Conservation (phyloP, 2,888 invertebrate species). For the Chalcosyrphus nemorum region DNA sequence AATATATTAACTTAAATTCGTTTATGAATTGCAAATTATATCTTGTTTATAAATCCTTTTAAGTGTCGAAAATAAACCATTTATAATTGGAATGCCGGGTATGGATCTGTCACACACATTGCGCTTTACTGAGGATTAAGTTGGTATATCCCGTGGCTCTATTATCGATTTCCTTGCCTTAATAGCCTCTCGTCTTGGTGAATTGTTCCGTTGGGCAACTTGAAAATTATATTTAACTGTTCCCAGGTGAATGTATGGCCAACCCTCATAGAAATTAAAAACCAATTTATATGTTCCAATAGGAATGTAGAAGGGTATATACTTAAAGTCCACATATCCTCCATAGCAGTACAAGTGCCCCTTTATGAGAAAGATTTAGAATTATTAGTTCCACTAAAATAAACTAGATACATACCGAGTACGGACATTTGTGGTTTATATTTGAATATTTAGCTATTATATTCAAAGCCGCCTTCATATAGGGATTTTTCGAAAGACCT, state of each 20-base stretch:
- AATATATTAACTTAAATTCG: no score
- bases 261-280: neutral
- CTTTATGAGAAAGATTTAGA: no score
- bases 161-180: neutral
- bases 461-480: neutral
- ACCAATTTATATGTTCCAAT: neutral
- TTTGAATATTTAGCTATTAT: neutral
- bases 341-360: no score
- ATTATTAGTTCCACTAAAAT: no score
- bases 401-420: neutral
- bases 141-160: no score
- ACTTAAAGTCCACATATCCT: no score
- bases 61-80: neutral
- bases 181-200: neutral
- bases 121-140: no score
- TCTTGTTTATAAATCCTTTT: neutral
- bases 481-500: neutral
- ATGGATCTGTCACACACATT: no score
- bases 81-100: no score
- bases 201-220: neutral
- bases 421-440: constrained; percentile 2
- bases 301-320: neutral
- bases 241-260: neutral
- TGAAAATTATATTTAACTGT: no score
- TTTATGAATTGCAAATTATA: no score